Percentiles rank a stretch among this genome's conserved stretches.
These are phyloP conservation scores for Chrysochloris asiatica DNA, from an alignment of 2,113 vertebrate species.

Conservation along the genomic window DNA sequence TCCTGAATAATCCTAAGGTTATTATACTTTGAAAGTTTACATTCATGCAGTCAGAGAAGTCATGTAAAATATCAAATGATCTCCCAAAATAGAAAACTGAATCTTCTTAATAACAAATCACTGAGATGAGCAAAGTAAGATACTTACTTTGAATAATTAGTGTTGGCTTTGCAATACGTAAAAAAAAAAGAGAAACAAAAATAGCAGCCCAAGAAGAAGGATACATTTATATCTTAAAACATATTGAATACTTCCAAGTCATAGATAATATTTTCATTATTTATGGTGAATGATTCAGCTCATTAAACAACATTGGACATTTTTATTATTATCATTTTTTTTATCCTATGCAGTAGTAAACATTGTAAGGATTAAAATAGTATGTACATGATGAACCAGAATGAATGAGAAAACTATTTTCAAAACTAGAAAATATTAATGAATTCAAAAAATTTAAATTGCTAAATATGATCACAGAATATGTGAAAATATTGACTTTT, in stretches of 20 bases:
- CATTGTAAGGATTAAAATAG: not conserved
- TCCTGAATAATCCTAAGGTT: conserved; percentile 36
- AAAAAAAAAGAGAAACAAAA: not conserved
- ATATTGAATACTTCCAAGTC: not conserved
- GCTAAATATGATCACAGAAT: not conserved
- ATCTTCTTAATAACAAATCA: not conserved
- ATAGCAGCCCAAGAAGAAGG: not conserved
- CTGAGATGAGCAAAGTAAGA: conserved; percentile 13
- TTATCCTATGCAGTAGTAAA: not conserved
- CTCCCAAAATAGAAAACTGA: not conserved
- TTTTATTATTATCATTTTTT: not conserved
- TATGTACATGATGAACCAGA: not conserved
- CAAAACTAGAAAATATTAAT: not conserved
- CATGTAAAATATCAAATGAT: conserved; percentile 52
- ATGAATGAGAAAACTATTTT: not conserved
- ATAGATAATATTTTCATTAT: not conserved
- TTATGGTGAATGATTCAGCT: not conserved
- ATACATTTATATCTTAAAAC: not conserved
- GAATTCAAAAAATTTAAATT: not conserved
- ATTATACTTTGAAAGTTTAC: conserved; percentile 46
- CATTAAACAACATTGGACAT: not conserved
- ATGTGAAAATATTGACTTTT: not conserved
- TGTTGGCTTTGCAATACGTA: not conserved
- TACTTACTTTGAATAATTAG: not conserved
- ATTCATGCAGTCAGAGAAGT: conserved; percentile 24